Conservation (phyloP, 2,888 invertebrate species). For the Eugnorisma glareosa region DNA sequence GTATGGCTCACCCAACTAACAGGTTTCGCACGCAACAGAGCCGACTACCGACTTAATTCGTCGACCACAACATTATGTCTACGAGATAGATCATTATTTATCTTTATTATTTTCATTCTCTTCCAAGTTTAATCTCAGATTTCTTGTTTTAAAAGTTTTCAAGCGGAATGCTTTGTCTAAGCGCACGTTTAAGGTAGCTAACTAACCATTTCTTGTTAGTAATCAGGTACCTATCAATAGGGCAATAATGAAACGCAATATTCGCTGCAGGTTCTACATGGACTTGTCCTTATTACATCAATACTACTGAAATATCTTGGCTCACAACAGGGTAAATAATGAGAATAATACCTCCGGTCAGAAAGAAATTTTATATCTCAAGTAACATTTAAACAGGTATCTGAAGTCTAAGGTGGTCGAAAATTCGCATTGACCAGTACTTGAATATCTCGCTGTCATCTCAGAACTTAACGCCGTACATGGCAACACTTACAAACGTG, state of each 20-base stretch:
- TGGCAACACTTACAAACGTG: slow-evolving; percentile 79
- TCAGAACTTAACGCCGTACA: slow-evolving; percentile 72
- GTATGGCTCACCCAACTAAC: slow-evolving; percentile 67
- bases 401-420: slow-evolving; percentile 25
- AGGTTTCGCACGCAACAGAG: slow-evolving; percentile 73
- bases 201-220: not conserved
- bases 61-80: slow-evolving; percentile 53
- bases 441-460: slow-evolving; percentile 68
- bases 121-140: slow-evolving; percentile 21
- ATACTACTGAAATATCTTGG: not conserved
- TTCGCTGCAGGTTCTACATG: slow-evolving; percentile 1
- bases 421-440: slow-evolving; percentile 41
- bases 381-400: slow-evolving; percentile 51
- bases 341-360: slow-evolving; percentile 6
- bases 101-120: slow-evolving; percentile 22
- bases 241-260: slow-evolving; percentile 18
- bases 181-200: not conserved
- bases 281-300: not conserved
- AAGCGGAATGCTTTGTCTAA: slow-evolving; percentile 13
- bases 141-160: slow-evolving; percentile 22
- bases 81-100: slow-evolving; percentile 39
- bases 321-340: not conserved
- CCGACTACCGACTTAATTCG: slow-evolving; percentile 66
- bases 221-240: not conserved
- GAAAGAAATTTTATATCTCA: slow-evolving; percentile 16